Conservation (phyloP, 2,797 vertebrate genomes). For the Borostomias antarcticus region DNA sequence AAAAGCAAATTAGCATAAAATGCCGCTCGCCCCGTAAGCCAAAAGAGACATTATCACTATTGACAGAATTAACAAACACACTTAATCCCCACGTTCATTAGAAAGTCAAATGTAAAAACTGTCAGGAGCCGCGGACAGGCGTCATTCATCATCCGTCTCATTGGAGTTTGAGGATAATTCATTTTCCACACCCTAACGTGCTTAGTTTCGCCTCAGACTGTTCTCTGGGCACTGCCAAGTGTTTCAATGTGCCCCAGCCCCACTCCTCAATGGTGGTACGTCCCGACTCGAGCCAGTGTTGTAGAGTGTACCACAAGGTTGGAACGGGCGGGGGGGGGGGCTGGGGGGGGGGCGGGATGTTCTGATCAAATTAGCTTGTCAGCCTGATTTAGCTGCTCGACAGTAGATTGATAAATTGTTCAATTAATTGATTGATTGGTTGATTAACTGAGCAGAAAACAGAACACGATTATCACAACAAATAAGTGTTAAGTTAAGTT, state of each 20-base stretch:
- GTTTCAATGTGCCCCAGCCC: constrained; percentile 22
- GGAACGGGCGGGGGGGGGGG: too few relatives aligned
- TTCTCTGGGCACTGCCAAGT: constrained; percentile 15
- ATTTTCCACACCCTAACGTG: constrained; percentile 65
- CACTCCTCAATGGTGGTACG: constrained; percentile 16
- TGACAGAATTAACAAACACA: constrained; percentile 83
- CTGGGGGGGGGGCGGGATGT: constrained; percentile 37
- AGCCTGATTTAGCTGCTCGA: constrained; percentile 40
- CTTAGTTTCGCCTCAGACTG: constrained; percentile 60
- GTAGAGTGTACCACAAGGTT: constrained; percentile 23
- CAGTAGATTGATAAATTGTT: constrained; percentile 51
- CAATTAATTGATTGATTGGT: constrained; percentile 42
- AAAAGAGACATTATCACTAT: constrained; percentile 79
- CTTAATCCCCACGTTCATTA: constrained; percentile 80
- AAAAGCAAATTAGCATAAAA: constrained; percentile 73
- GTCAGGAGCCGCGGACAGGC: constrained; percentile 67
- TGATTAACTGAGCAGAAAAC: constrained; percentile 48
- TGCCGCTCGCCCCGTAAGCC: constrained; percentile 52
- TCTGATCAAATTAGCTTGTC: constrained; percentile 61
- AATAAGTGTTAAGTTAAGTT: constrained; percentile 39
- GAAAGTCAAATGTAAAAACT: constrained; percentile 78
- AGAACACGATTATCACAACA: constrained; percentile 43
- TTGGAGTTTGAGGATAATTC: constrained; percentile 69
- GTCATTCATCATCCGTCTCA: constrained; percentile 76
- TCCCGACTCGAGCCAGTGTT: constrained; percentile 35